Evolutionary conservation across 2,888 invertebrate species (phyloP).

Genomic region (Mycalesis mineus): DNA sequence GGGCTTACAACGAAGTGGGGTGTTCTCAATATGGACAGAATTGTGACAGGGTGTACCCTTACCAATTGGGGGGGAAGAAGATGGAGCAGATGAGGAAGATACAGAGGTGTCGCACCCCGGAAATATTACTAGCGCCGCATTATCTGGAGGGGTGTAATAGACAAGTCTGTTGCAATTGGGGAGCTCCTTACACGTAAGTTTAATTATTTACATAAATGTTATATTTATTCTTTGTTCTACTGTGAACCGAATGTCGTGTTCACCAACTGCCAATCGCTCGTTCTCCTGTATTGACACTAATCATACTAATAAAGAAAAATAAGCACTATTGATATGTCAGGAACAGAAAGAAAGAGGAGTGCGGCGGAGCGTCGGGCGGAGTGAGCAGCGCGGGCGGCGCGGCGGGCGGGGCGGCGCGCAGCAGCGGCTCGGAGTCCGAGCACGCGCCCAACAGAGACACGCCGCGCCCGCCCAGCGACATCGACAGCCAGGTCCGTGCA

Average conservation of each 20-base stretch:
- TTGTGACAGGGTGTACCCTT: slow-evolving; percentile 60
- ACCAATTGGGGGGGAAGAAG: slow-evolving; percentile 71
- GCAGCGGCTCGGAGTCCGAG: slow-evolving; percentile 60
- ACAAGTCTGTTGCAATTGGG: slow-evolving; percentile 72
- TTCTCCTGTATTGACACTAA: no score
- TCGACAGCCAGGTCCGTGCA: slow-evolving; percentile 84
- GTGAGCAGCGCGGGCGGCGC: slow-evolving; percentile 42
- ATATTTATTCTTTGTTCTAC: no score
- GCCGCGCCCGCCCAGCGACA: slow-evolving; percentile 82
- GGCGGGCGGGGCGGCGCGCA: slow-evolving; percentile 30
- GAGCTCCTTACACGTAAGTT: slow-evolving; percentile 59
- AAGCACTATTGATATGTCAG: background rate
- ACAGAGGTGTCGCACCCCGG: slow-evolving; percentile 84
- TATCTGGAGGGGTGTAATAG: slow-evolving; percentile 76
- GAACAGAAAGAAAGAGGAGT: slow-evolving; percentile 55
- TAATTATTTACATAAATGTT: no score
- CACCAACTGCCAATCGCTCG: no score
- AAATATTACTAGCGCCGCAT: slow-evolving; percentile 87
- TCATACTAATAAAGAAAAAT: no score
- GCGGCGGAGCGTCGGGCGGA: background rate
- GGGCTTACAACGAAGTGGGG: slow-evolving; percentile 47
- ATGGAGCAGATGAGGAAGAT: slow-evolving; percentile 55
- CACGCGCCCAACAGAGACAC: slow-evolving; percentile 67
- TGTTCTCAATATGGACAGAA: slow-evolving; percentile 55
- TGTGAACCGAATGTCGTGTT: no score